These are phyloP conservation scores for Cryptophagus acutangulus DNA, from an alignment of 2,888 invertebrate species.

Conservation along the genomic window DNA sequence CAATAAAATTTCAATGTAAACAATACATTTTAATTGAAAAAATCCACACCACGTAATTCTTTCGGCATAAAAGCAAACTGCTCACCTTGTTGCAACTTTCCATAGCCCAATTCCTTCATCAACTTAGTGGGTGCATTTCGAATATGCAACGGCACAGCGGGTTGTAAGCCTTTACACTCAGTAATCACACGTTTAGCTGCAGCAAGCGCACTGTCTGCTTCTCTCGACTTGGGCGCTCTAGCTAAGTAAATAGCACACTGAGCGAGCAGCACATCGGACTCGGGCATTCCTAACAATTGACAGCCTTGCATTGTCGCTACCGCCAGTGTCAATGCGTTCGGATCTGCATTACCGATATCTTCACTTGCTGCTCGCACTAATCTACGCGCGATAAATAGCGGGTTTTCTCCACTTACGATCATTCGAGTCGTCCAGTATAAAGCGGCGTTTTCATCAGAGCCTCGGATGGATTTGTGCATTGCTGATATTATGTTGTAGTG, in stretches of 20 bases:
- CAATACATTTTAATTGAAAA: conserved; percentile 52
- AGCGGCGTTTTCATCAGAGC: conserved; percentile 74
- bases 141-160: conserved; percentile 71
- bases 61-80: conserved; percentile 63
- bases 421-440: conserved; percentile 79
- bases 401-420: conserved; percentile 75
- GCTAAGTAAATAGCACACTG: conserved; percentile 75
- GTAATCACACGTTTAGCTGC: conserved; percentile 57
- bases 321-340: conserved; percentile 61
- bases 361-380: conserved; percentile 71
- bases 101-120: conserved; percentile 69
- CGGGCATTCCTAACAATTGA: conserved; percentile 76
- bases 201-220: conserved; percentile 51
- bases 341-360: conserved; percentile 72
- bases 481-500: conserved; percentile 81
- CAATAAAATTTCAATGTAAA: no score
- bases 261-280: conserved; percentile 70
- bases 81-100: conserved; percentile 53
- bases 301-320: conserved; percentile 74
- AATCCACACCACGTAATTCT: conserved; percentile 58
- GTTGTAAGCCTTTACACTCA: conserved; percentile 63
- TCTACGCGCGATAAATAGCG: conserved; percentile 69
- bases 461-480: conserved; percentile 76
- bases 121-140: conserved; percentile 76
- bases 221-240: conserved; percentile 68